Percentiles rank a stretch among this genome's conserved stretches.
These are phyloP conservation scores for Leucoraja ocellata DNA, from an alignment of 2,797 vertebrate species.

Conservation along the genomic window DNA sequence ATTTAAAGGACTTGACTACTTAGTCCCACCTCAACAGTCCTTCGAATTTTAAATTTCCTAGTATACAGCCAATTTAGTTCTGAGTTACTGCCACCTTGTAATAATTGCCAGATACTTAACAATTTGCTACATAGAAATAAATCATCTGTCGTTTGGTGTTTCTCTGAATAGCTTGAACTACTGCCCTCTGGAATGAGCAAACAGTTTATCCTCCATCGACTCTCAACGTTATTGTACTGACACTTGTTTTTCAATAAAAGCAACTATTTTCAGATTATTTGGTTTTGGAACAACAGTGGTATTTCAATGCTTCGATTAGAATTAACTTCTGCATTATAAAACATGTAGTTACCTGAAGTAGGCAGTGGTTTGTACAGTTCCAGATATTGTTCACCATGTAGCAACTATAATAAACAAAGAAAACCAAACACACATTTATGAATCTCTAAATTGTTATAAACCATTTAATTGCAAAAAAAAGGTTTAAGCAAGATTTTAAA, in stretches of 20 bases:
- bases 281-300: neutral
- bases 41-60: neutral
- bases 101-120: neutral
- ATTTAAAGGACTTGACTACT: neutral
- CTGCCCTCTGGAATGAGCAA: neutral
- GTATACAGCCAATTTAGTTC: neutral
- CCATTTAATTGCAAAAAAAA: neutral
- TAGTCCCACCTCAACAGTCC: neutral
- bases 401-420: constrained; percentile 58
- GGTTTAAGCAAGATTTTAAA: neutral
- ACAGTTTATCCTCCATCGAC: neutral
- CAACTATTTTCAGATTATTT: neutral
- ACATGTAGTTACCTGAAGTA: constrained; percentile 68
- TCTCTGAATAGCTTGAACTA: neutral
- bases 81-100: neutral
- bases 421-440: constrained; percentile 17
- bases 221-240: neutral
- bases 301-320: neutral
- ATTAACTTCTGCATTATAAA: neutral
- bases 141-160: neutral
- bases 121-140: neutral
- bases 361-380: constrained; percentile 81
- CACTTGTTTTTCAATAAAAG: neutral
- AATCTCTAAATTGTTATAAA: neutral
- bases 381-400: constrained; percentile 93